These are phyloP conservation scores for Stenodera caucasica DNA, from an alignment of 2,888 invertebrate species.

Conservation along the genomic window DNA sequence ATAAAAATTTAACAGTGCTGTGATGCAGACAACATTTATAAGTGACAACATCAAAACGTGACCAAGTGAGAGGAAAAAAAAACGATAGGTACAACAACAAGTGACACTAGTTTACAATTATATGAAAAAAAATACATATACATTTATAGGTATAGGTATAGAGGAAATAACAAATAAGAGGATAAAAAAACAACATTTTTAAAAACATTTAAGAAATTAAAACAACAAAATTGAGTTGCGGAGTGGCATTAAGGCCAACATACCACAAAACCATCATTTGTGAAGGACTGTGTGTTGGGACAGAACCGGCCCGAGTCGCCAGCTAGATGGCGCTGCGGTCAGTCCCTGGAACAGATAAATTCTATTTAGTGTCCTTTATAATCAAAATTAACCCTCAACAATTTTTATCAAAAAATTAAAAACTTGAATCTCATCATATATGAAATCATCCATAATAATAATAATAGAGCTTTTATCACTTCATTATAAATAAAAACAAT, in stretches of 20 bases:
- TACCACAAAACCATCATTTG: slow-evolving; percentile 58
- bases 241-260: slow-evolving; percentile 49
- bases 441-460: neutral
- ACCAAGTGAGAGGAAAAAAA: slow-evolving; percentile 40
- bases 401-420: too few species aligned
- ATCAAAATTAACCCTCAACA: neutral
- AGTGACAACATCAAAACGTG: slow-evolving; percentile 51
- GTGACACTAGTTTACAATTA: slow-evolving; percentile 34
- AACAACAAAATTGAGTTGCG: slow-evolving; percentile 44
- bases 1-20: slow-evolving; percentile 41
- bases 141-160: slow-evolving; percentile 9
- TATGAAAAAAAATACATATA: slow-evolving; percentile 20
- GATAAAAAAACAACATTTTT: neutral
- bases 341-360: slow-evolving; percentile 57
- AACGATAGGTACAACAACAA: slow-evolving; percentile 33
- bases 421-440: neutral
- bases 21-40: slow-evolving; percentile 51
- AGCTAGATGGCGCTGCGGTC: slow-evolving; percentile 57
- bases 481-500: too few species aligned
- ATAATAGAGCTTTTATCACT: neutral
- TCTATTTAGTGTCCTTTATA: slow-evolving; percentile 41
- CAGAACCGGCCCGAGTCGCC: slow-evolving; percentile 56
- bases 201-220: slow-evolving; percentile 27
- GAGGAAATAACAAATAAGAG: slow-evolving; percentile 24
- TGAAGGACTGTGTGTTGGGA: slow-evolving; percentile 46